These are phyloP conservation scores for Tetraodon nigroviridis DNA, from an alignment of 2,113 vertebrate genomes.

Conservation along the genomic window DNA sequence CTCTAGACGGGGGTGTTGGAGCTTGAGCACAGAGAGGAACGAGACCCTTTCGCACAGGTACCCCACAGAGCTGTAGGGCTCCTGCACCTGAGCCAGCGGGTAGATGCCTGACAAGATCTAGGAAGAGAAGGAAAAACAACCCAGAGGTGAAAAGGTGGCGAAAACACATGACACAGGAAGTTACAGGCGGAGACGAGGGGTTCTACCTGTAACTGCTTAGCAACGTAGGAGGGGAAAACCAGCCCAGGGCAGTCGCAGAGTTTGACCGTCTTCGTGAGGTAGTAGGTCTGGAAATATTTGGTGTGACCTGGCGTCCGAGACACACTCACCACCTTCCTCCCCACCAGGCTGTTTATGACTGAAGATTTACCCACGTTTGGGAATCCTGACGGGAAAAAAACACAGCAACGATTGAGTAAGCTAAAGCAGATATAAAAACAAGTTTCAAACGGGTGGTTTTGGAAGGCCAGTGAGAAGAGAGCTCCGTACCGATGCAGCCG, in stretches of 20 bases:
- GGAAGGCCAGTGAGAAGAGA: too few species aligned
- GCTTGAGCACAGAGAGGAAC: slow-evolving; percentile 75
- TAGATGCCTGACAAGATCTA: slow-evolving; percentile 88
- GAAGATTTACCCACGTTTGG: slow-evolving; percentile 92
- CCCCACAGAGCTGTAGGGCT: slow-evolving; percentile 87
- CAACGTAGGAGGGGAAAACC: slow-evolving; percentile 84
- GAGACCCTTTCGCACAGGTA: slow-evolving; percentile 82
- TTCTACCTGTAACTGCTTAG: slow-evolving; percentile 81
- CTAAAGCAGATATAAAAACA: neutral
- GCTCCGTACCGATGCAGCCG: slow-evolving; percentile 80
- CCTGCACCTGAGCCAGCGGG: slow-evolving; percentile 88
- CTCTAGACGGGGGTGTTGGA: slow-evolving; percentile 72
- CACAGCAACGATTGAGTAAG: neutral
- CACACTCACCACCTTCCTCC: slow-evolving; percentile 87
- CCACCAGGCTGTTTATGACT: slow-evolving; percentile 86
- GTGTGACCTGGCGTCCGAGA: slow-evolving; percentile 92
- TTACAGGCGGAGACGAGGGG: too few species aligned
- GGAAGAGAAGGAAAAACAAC: neutral
- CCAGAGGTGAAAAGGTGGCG: too few species aligned
- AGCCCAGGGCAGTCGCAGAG: slow-evolving; percentile 91
- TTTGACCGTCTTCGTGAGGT: slow-evolving; percentile 85
- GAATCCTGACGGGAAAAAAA: slow-evolving; percentile 71
- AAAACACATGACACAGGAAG: neutral
- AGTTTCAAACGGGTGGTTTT: neutral
- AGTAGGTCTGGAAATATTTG: slow-evolving; percentile 95